phyloP scores from a whole-genome alignment of 2,888 invertebrate species.

The Synergus umbraculus region DNA sequence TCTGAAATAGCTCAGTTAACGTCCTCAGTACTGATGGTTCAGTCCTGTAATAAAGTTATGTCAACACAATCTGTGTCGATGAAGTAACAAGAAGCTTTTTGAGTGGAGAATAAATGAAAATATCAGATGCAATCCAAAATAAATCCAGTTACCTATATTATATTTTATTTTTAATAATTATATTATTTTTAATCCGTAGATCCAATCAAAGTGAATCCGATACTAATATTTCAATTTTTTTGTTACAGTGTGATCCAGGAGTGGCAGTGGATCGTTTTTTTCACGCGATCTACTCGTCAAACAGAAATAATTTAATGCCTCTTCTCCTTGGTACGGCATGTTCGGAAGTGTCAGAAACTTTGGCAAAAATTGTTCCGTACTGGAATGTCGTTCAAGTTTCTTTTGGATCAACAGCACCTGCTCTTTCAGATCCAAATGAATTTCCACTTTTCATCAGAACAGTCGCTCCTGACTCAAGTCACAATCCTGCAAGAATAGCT shows the following conservation, averaged over 20 bases:
- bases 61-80: not conserved
- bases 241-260: conserved; percentile 92
- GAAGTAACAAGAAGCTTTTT: not conserved
- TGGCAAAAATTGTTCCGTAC: conserved; percentile 94
- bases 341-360: conserved; percentile 93
- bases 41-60: not conserved
- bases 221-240: conserved; percentile 23
- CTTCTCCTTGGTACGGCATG: conserved; percentile 93
- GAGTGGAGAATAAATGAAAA: too few relatives aligned
- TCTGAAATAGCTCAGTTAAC: conserved; percentile 18
- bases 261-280: conserved; percentile 94
- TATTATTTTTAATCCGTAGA: too few relatives aligned
- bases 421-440: conserved; percentile 91
- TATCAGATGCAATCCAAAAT: too few relatives aligned
- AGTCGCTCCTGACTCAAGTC: conserved; percentile 93
- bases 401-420: conserved; percentile 93
- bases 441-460: conserved; percentile 94
- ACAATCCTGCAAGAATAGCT: conserved; percentile 91
- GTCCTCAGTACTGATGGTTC: not conserved
- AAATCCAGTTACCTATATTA: too few relatives aligned
- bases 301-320: conserved; percentile 84
- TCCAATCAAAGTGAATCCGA: too few relatives aligned
- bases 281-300: conserved; percentile 91
- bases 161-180: too few relatives aligned
- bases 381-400: conserved; percentile 97